Evolutionary conservation across 2,888 invertebrate genomes (phyloP), one percentile per base, ranked within the genome.

Genomic region (Spialia ferax): DNA sequence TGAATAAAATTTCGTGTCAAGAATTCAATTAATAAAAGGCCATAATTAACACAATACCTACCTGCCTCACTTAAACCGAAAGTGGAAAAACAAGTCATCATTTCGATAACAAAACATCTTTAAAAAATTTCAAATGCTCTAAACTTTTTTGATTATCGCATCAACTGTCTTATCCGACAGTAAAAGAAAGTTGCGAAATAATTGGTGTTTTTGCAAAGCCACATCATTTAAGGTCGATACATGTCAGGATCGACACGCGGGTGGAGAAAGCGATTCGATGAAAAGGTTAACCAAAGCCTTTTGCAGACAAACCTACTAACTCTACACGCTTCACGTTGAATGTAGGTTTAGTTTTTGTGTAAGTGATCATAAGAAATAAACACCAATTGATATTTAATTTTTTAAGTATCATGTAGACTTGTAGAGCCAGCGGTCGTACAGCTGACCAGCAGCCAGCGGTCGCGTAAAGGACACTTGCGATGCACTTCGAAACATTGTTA

Each of bases 241-340:
- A 54, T 54, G 54, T 29, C 26, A 54, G 15, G 26, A 26, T 54
- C 54, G 54, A 54, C 54, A 54, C 54, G 23, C 52, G 23, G 23
- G n/a, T 23, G 7, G 52, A 52, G 54, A 54, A 54, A 54, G 22
- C 29, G 54, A 29, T 29, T 54, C 26, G n/a, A 8, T 29, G 54
- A 26, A 54, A 54, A 54, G 54, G 54, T 54, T 52, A 52, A 52
- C 22, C 29, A 54, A 54, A 54, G 26, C 54, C 26, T 15, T 52
- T 23, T 52, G 52, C 52, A 10, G 45, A 8, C 52, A 13, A 23
- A 52, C 22, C 23, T 23, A 18, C 10, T 6, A 10, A n/a, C 23
- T 23, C 2, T 52, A 50, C 50, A 13, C 11, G 52, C 2, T 23
- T 23, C 50, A 1, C 23, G 11, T 48, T 22, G 15, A 7, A 48